These are phyloP conservation scores for Zaprionus lineosus DNA, from an alignment of 2,888 invertebrate genomes.

Conservation along the genomic window DNA sequence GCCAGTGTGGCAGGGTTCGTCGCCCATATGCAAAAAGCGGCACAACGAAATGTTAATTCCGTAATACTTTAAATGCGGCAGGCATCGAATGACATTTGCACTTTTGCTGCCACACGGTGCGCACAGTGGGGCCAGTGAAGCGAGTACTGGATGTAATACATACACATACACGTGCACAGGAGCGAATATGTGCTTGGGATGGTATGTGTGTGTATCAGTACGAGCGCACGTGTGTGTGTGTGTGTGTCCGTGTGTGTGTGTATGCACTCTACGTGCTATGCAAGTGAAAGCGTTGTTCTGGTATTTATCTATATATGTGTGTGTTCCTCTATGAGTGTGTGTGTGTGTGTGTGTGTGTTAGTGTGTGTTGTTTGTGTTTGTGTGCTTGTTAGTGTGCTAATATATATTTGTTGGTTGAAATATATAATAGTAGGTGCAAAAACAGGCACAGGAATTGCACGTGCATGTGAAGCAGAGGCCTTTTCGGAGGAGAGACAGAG, in stretches of 20 bases:
- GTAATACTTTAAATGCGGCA: conserved; percentile 76
- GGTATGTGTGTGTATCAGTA: conserved; percentile 14
- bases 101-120: conserved; percentile 71
- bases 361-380: conserved; percentile 11
- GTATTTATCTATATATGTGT: conserved; percentile 6
- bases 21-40: conserved; percentile 58
- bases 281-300: conserved; percentile 62
- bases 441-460: conserved; percentile 70
- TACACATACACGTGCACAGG: neutral
- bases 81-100: conserved; percentile 80
- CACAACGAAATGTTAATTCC: conserved; percentile 77
- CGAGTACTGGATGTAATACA: conserved; percentile 39
- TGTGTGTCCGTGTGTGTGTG: conserved; percentile 4
- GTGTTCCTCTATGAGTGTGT: conserved; percentile 15
- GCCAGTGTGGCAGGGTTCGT: conserved; percentile 46
- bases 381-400: conserved; percentile 38
- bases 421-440: conserved; percentile 64
- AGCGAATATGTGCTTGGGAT: neutral
- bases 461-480: conserved; percentile 27
- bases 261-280: conserved; percentile 49
- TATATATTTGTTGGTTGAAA: conserved; percentile 63
- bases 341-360: conserved; percentile 8
- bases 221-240: neutral
- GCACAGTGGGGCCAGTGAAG: conserved; percentile 64
- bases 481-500: neutral